Conservation (phyloP, 2,113 vertebrate genomes). For the Lates calcarifer region DNA sequence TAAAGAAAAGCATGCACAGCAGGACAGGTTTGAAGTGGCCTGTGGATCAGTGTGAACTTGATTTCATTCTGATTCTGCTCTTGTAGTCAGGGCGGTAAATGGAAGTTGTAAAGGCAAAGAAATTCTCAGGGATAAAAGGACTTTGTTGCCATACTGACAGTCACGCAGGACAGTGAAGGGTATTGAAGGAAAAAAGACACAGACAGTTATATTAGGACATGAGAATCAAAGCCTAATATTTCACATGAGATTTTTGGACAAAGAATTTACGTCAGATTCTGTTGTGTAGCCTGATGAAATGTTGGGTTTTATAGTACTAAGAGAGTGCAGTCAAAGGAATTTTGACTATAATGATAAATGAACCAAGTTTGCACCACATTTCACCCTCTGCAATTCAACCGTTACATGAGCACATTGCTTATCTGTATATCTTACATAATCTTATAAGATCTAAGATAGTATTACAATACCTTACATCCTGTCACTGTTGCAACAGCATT, state of each 20-base stretch:
- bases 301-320: not conserved
- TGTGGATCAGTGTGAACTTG: not conserved
- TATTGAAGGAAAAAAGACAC: conserved; percentile 5
- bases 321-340: not conserved
- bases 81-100: not conserved
- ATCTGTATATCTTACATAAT: not conserved
- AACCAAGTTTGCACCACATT: not conserved
- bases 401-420: not conserved
- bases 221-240: not conserved
- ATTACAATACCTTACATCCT: too few species aligned
- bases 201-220: not conserved
- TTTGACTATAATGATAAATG: not conserved
- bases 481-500: not conserved
- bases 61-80: not conserved
- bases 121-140: not conserved
- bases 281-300: not conserved
- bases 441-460: not conserved
- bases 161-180: not conserved
- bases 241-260: not conserved
- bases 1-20: not conserved
- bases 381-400: not conserved
- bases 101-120: not conserved
- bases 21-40: not conserved
- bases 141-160: not conserved
- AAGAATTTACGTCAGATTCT: not conserved